Evolutionary conservation across 2,888 invertebrate species (phyloP).

Genomic region (Troglohyphantes excavatus): DNA sequence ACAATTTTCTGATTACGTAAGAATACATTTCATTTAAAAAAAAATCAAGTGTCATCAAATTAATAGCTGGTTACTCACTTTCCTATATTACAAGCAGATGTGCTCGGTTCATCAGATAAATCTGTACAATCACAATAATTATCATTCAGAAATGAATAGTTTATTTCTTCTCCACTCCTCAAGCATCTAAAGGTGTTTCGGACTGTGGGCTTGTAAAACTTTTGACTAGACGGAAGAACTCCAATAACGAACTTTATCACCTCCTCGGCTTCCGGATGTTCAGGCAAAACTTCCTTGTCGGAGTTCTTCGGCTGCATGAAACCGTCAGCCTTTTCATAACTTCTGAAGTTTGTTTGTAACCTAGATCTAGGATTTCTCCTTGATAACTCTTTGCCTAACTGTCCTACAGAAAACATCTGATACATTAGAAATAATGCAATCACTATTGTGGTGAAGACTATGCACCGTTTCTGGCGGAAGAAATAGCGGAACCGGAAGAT

Average conservation of each 20-base stretch:
- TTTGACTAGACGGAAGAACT: conserved; percentile 66
- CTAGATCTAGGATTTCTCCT: conserved; percentile 32
- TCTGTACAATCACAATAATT: conserved; percentile 94
- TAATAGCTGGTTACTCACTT: too few relatives aligned
- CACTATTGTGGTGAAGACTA: conserved; percentile 50
- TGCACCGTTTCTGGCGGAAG: conserved; percentile 45
- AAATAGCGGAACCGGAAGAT: conserved; percentile 39
- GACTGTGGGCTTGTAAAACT: conserved; percentile 60
- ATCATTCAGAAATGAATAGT: conserved; percentile 90
- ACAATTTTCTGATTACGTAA: too few relatives aligned
- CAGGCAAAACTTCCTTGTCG: conserved; percentile 27
- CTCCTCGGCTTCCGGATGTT: neutral
- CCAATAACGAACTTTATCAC: conserved; percentile 40
- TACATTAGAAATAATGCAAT: conserved; percentile 69
- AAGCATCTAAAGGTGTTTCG: conserved; percentile 68
- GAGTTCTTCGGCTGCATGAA: conserved; percentile 42
- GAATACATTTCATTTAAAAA: too few relatives aligned
- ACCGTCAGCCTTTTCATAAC: conserved; percentile 76
- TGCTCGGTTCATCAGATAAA: conserved; percentile 84
- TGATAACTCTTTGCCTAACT: conserved; percentile 69
- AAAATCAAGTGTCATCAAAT: too few relatives aligned
- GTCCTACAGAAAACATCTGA: conserved; percentile 67
- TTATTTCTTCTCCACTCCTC: conserved; percentile 82
- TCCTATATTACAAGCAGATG: conserved; percentile 83
- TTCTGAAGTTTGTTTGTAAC: conserved; percentile 64